Evolutionary conservation across 1,140 invertebrate species (phyloP).

Genomic region (Drosophila tsacasi): DNA sequence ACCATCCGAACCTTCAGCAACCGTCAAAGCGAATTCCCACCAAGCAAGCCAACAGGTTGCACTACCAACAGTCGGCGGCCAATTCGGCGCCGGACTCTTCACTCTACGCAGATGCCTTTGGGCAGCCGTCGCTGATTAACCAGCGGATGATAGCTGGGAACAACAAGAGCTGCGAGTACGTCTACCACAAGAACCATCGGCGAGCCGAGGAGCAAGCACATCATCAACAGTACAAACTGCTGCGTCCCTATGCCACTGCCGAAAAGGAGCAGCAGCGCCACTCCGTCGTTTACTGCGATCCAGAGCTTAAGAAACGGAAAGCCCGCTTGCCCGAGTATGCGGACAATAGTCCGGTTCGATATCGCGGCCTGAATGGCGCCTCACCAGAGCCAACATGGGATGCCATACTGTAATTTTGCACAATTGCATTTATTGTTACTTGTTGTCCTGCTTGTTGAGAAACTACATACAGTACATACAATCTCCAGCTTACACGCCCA

Average conservation of each 20-base stretch:
- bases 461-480: conserved; percentile 29
- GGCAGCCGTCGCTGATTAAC: conserved; percentile 10
- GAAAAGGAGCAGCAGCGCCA: conserved; percentile 37
- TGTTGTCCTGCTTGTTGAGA: conserved; percentile 45
- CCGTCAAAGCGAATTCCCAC: conserved; percentile 41
- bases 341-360: conserved; percentile 42
- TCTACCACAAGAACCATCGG: conserved; percentile 28
- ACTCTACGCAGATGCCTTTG: conserved; percentile 36
- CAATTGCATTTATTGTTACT: conserved; percentile 33
- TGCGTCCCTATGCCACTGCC: conserved; percentile 7
- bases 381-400: conserved; percentile 55
- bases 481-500: conserved; percentile 34
- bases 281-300: conserved; percentile 17
- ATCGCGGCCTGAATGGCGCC: conserved; percentile 27
- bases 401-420: conserved; percentile 67
- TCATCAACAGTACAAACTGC: conserved; percentile 14
- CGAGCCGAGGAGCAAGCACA: conserved; percentile 33
- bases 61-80: conserved; percentile 34
- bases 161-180: conserved; percentile 38
- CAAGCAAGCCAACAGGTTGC: conserved; percentile 26
- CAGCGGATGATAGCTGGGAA: conserved; percentile 27
- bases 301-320: conserved; percentile 57
- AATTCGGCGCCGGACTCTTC: conserved; percentile 31
- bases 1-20: conserved; percentile 32
- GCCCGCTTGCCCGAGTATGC: conserved; percentile 34